These are phyloP conservation scores for Caenorhabditis japonica DNA, from an alignment of 2,888 invertebrate species.

Conservation along the genomic window DNA sequence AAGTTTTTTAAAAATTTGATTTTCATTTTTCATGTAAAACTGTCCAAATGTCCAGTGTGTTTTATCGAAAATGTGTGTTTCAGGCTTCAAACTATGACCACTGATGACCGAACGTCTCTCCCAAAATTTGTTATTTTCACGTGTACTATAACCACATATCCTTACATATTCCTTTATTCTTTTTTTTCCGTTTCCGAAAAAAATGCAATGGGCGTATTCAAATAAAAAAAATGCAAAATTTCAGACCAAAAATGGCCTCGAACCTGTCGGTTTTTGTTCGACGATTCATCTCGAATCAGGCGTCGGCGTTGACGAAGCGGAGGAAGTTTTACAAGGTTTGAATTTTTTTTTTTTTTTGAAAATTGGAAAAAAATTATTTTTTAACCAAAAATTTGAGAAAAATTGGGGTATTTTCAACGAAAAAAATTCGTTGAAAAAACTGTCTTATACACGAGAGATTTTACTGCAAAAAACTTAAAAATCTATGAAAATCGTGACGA, in stretches of 20 bases:
- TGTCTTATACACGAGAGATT: not conserved
- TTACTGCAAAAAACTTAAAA: too few species aligned
- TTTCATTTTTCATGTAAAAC: slow-evolving; percentile 7
- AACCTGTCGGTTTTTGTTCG: slow-evolving; percentile 15
- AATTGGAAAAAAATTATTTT: too few species aligned
- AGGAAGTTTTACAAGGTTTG: slow-evolving; percentile 62
- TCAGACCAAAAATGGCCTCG: not conserved
- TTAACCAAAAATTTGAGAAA: too few species aligned
- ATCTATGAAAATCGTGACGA: too few species aligned
- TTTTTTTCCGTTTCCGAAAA: too few species aligned
- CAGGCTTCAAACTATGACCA: too few species aligned
- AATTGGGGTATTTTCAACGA: not conserved
- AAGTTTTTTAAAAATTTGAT: slow-evolving; percentile 2
- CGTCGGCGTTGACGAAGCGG: slow-evolving; percentile 60
- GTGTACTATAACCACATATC: too few species aligned
- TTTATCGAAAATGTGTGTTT: not conserved
- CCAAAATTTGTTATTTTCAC: too few species aligned
- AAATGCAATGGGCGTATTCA: too few species aligned
- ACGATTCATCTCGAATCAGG: slow-evolving; percentile 38
- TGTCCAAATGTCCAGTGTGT: slow-evolving; percentile 17
- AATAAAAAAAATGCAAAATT: too few species aligned
- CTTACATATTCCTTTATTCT: too few species aligned
- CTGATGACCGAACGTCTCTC: too few species aligned
- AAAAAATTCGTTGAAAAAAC: not conserved
- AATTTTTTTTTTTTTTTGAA: not conserved